Evolutionary conservation across 2,888 invertebrate species (phyloP).

Genomic region (Luperina nickerlii): DNA sequence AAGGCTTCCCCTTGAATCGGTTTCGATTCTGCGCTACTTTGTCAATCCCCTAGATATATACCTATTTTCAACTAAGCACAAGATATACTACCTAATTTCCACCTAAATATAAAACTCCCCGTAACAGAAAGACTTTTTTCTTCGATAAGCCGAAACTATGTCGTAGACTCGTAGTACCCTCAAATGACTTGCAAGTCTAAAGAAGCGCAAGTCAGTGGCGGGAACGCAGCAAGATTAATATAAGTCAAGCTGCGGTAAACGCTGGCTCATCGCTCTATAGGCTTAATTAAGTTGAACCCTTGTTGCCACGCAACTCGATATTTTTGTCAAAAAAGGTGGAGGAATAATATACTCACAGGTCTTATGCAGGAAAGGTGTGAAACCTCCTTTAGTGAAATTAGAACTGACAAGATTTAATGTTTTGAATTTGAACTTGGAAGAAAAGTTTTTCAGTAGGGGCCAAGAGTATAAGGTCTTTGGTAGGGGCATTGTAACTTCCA

Average conservation of each 20-base stretch:
- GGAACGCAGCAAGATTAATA: constrained; percentile 84
- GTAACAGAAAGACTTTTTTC: constrained; percentile 31
- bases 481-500: not conserved
- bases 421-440: constrained; percentile 20
- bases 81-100: not conserved
- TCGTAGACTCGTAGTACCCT: constrained; percentile 61
- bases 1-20: no score
- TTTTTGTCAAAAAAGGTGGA: constrained; percentile 24
- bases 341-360: not conserved
- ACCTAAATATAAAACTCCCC: constrained; percentile 17
- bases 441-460: not conserved
- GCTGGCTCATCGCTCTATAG: constrained; percentile 73
- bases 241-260: constrained; percentile 76
- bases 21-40: not conserved
- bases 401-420: not conserved
- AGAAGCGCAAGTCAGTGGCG: constrained; percentile 80
- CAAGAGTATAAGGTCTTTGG: no score
- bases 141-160: constrained; percentile 37
- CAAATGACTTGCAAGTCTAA: constrained; percentile 78
- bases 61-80: not conserved
- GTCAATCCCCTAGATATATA: no score
- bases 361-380: not conserved
- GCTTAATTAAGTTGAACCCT: constrained; percentile 72
- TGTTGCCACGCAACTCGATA: constrained; percentile 63
- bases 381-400: constrained; percentile 6